Base-by-base conservation (phyloP, 2,888 invertebrate genomes). In the Nematopogon swammerdamellus region DNA sequence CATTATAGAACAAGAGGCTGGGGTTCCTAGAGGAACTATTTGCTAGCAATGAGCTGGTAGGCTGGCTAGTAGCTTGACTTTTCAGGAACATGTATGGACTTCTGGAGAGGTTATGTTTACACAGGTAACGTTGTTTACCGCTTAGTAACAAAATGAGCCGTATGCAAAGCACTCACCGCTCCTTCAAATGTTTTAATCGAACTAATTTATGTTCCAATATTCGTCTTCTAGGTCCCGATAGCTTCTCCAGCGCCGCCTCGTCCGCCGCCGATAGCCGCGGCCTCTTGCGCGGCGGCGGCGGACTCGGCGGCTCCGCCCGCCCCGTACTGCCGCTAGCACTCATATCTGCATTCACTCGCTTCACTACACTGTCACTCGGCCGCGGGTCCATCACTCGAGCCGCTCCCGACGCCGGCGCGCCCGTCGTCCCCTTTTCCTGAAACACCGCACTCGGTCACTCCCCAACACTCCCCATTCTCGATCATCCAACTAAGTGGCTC, bases 251-350 rank as follows among this genome's bases (percentile, higher is more conserved):
- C 51, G 59, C 62, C 50, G 67, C 72, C 52, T 63, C 65, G 49
- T 52, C 52, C 56, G 58, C 53, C 50, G 54, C 56, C 51, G 61
- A 56, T 53, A 63, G 58, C 59, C 64, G 64, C 55, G 61, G 58
- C 45, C 65, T 66, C 61, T 72, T 71, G 54, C 68, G 67, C 48
- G 72, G 70, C 60, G 72, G 52, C 55, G 57, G 45, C 45, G 47
- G 47, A 55, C 51, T 50, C 50, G 50, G 50, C 52, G 56, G 58
- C 58, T 55, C 51, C 55, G 52, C 49, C 20, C 25, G 25, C n/a
- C 8, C 36, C n/a, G 11, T 14, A 14, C 36, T 36, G 8, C 36
- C 36, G 4, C 25, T 25, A 25, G 25, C 25, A 36, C 36, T 36
- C 36, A 36, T 36, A 14, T 36, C 36, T 3, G 11, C 14, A 36